A percentile compares a stretch with the other conserved stretches of the same genome.
Evolutionary conservation across 2,113 vertebrate species (phyloP).

Genomic region (Urocolius indicus): DNA sequence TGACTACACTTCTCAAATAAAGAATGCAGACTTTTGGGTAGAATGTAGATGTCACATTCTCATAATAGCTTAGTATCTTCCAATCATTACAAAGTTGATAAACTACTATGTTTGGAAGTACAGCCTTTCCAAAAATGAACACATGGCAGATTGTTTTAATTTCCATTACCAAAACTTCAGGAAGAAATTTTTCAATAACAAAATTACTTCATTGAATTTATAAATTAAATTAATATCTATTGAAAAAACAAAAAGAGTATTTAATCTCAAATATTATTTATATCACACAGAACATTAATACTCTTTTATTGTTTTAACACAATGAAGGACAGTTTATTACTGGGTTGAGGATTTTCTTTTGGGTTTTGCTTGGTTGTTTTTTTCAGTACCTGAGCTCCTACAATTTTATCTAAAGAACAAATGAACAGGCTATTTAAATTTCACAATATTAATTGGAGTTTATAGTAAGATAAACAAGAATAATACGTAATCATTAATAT

Average conservation of each 20-base stretch:
- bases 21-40: neutral
- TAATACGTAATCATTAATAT: neutral
- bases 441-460: neutral
- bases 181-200: neutral
- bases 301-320: neutral
- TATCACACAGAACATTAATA: neutral
- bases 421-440: neutral
- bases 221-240: neutral
- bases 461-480: neutral
- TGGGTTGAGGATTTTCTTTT: neutral
- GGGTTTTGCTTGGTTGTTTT: no score
- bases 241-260: neutral
- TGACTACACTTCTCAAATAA: neutral
- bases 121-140: accelerated
- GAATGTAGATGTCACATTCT: neutral
- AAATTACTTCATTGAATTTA: neutral
- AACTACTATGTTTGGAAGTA: neutral
- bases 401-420: constrained; percentile 10
- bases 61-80: neutral
- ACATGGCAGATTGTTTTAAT: neutral
- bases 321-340: neutral
- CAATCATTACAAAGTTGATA: neutral
- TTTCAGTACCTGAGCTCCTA: neutral
- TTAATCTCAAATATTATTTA: neutral
- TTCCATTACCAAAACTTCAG: neutral